Evolutionary conservation across 2,113 vertebrate species (phyloP), one percentile per base, ranked within the genome.

Genomic region (Maccullochella peelii): DNA sequence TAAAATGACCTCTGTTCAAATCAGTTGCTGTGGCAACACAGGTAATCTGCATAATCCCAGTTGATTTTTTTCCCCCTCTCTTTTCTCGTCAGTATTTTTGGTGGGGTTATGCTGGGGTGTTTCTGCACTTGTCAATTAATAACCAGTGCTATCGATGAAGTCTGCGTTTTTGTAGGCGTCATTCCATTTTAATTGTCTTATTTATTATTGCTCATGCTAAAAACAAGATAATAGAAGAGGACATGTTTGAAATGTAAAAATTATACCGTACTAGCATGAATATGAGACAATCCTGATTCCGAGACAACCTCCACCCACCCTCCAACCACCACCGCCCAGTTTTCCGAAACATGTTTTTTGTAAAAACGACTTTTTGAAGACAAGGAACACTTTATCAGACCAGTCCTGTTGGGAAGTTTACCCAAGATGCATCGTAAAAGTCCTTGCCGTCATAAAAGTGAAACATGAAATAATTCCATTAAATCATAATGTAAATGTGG

Each of bases 1-100:
- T 6, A 23, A 75, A 61, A 40, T 86, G 87, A 92, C 84, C 91
- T 84, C 73, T 49, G 74, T 58, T 68, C 49, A 0, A 83, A 65
- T 74, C 42, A 27, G 70, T 79, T 79, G 61, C 84, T 9, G 6
- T 67, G 49, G 78, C 42, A 82, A 80, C 69, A 2, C 49, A 61
- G 63, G 40, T 75, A 15, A 62, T 86, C 69, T 86, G 54, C 42
- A 72, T 78, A 74, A 87, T 80, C 65, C 38, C 33, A 25, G 5
- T 21, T 49, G 21, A 49, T 30, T 47, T 54, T 61, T 30, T 20
- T 27, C 14, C 5, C 9, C 7, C 6, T 23, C 5, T 50, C 12
- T 30, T 57, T 21, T 44, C 36, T 10, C 0, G 8, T 88, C 79
- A 21, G 36, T 72, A 55, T 54, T 0, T 74, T 27, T 23, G 6